Evolutionary conservation across 2,888 invertebrate species (phyloP).

Genomic region (Tipula vernalis): DNA sequence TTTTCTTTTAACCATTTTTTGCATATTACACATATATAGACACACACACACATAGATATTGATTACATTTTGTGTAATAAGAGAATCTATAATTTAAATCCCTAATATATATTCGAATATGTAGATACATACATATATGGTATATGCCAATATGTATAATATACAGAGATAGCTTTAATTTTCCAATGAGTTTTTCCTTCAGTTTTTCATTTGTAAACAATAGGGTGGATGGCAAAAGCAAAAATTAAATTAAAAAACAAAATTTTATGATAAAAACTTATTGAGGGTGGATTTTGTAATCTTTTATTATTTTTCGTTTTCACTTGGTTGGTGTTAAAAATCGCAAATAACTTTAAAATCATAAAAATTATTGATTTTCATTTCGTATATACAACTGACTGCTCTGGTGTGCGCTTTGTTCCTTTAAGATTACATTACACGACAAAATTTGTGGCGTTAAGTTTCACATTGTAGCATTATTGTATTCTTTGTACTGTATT

Average conservation of each 20-base stretch:
- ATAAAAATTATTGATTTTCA: background rate
- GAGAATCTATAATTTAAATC: slow-evolving; percentile 4
- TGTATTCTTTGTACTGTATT: background rate
- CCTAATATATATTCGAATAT: background rate
- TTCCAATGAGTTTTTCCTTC: background rate
- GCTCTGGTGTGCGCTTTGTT: background rate
- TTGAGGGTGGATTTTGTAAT: background rate
- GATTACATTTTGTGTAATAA: background rate
- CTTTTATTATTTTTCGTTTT: background rate
- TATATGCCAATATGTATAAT: no score
- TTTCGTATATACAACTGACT: background rate
- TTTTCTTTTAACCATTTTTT: background rate
- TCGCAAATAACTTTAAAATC: background rate
- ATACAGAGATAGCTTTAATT: background rate
- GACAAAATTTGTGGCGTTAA: background rate
- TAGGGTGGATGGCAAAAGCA: slow-evolving; percentile 1
- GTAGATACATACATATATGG: no score
- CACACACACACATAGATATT: background rate
- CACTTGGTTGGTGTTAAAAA: background rate
- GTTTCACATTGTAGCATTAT: background rate
- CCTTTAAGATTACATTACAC: background rate
- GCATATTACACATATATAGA: background rate
- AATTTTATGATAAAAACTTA: background rate
- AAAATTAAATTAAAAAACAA: background rate
- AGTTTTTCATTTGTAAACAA: background rate